Conservation (phyloP, 1,140 invertebrate species). For the Megalopta genalis region DNA sequence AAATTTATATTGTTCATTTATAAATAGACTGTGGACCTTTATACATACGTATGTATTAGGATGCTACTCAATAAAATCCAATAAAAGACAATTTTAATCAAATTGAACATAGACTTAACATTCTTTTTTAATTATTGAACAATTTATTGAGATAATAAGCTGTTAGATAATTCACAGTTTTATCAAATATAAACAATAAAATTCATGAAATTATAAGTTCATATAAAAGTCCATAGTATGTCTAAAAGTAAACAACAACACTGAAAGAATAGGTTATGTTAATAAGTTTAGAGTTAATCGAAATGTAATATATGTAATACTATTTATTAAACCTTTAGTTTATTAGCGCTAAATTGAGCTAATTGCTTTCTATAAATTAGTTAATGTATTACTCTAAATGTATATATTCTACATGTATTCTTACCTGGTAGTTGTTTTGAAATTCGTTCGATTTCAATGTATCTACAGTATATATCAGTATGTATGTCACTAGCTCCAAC, state of each 20-base stretch:
- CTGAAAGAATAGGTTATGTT: slow-evolving; percentile 6
- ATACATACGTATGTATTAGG: no score
- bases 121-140: no score
- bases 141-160: no score
- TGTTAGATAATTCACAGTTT: no score
- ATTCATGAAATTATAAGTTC: background rate
- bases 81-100: background rate
- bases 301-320: background rate
- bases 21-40: background rate
- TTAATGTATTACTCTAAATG: background rate
- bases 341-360: background rate
- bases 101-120: background rate
- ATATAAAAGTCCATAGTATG: background rate
- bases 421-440: background rate
- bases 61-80: background rate
- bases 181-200: background rate
- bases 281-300: background rate
- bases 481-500: no score
- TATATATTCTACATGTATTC: slow-evolving; percentile 4
- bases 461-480: background rate
- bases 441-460: slow-evolving; percentile 2
- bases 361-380: background rate
- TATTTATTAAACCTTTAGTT: background rate
- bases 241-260: background rate
- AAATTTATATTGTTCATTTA: background rate